These are phyloP conservation scores for Catostomus latipinnis DNA, from an alignment of 2,797 vertebrate species.

Conservation along the genomic window DNA sequence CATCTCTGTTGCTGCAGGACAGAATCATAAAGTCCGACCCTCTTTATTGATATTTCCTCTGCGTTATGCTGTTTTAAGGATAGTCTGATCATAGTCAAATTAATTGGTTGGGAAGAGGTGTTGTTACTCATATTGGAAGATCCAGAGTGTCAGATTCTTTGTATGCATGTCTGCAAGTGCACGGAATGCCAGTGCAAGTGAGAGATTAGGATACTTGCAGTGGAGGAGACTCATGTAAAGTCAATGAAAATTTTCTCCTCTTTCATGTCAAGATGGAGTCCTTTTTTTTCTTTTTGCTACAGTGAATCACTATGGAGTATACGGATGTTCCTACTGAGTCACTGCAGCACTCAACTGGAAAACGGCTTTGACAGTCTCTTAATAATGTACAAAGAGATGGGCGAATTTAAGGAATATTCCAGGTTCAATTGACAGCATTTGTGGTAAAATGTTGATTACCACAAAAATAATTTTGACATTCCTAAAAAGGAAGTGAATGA, in stretches of 20 bases:
- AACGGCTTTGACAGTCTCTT: constrained; percentile 12
- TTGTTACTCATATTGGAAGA: constrained; percentile 13
- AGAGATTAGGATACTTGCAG: neutral
- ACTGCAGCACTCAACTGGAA: neutral
- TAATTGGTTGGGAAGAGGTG: constrained; percentile 7
- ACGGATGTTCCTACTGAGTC: constrained; percentile 30
- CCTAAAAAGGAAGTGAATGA: no score
- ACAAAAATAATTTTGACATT: no score
- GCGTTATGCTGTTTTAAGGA: neutral
- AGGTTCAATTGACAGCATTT: no score
- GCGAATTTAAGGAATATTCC: neutral
- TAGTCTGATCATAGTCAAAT: neutral
- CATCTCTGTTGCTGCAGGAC: no score
- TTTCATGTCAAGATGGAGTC: constrained; percentile 12
- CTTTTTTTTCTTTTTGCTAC: constrained; percentile 17
- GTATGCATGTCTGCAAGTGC: neutral
- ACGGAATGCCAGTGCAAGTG: no score
- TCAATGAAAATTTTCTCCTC: neutral
- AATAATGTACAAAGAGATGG: constrained; percentile 12
- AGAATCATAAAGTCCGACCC: no score
- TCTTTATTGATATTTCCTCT: neutral
- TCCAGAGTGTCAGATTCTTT: neutral
- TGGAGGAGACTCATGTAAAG: neutral
- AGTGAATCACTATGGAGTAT: constrained; percentile 29
- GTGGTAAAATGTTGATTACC: no score